A percentile compares a stretch with the other conserved stretches of the same genome.
Evolutionary conservation across 1,140 invertebrate species (phyloP).

Genomic region (Venustaconcha ellipsiformis): DNA sequence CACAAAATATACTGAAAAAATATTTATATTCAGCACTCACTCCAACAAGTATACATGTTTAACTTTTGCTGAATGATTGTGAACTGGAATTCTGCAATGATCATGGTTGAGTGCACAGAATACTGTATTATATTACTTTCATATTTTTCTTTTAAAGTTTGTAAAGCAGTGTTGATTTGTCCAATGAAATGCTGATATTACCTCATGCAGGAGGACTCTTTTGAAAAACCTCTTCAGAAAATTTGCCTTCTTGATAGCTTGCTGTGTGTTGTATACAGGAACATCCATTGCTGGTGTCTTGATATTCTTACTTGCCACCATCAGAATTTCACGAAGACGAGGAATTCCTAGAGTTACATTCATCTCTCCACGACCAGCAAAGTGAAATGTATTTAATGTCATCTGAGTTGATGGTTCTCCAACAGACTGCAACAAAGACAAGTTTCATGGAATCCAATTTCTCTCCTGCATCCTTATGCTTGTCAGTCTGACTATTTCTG

Average conservation of each 20-base stretch:
- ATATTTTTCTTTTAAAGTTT: no score
- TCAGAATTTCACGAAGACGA: conserved; percentile 94
- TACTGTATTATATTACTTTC: no score
- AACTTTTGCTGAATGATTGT: no score
- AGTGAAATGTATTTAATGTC: conserved; percentile 99
- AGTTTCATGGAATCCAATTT: no score
- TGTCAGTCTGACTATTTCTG: no score
- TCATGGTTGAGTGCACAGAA: no score
- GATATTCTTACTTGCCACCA: conserved; percentile 92
- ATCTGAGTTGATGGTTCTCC: conserved; percentile 99
- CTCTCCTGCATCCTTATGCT: no score
- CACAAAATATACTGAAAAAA: no score
- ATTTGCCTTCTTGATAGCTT: conserved; percentile 33
- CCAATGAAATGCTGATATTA: conserved; percentile 61
- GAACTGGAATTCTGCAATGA: no score
- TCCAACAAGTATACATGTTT: no score
- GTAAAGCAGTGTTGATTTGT: no score
- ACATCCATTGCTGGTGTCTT: conserved; percentile 98
- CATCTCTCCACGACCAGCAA: conserved; percentile 99
- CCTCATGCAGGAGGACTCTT: conserved; percentile 81
- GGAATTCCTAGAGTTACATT: conserved; percentile 98
- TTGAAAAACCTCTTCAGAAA: conserved; percentile 73
- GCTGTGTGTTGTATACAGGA: conserved; percentile 74
- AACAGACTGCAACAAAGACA: conserved; percentile 76
- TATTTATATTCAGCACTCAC: no score